These are phyloP conservation scores for Xestia sexstrigata DNA, from an alignment of 2,888 invertebrate genomes.

Conservation along the genomic window DNA sequence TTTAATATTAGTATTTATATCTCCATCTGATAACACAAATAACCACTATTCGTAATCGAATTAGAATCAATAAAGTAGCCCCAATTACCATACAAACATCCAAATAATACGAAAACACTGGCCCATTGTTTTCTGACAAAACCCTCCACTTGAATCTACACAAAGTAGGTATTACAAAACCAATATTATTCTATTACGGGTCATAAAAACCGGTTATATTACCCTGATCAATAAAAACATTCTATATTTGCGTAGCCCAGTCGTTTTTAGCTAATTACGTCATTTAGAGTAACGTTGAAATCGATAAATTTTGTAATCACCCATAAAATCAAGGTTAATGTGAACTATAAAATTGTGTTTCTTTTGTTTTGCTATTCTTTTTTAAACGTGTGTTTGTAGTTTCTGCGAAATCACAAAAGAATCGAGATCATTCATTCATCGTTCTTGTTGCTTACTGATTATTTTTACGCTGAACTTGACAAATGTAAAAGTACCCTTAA, in stretches of 20 bases:
- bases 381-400: conserved; percentile 4
- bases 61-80: conserved; percentile 6
- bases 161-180: conserved; percentile 35
- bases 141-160: conserved; percentile 32
- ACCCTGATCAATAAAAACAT: conserved; percentile 41
- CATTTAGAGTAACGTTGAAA: conserved; percentile 48
- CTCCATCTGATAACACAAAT: background rate
- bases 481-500: no score
- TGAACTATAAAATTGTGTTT: conserved; percentile 41
- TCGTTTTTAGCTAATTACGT: conserved; percentile 28
- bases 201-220: conserved; percentile 40
- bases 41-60: background rate
- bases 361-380: conserved; percentile 26
- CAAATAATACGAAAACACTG: conserved; percentile 19
- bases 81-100: conserved; percentile 15
- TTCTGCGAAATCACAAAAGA: conserved; percentile 3
- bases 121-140: conserved; percentile 13
- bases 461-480: no score
- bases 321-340: conserved; percentile 68
- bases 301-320: conserved; percentile 68
- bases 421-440: background rate
- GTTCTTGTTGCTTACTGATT: background rate
- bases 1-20: background rate
- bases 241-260: conserved; percentile 24
- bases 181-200: conserved; percentile 46